These are phyloP conservation scores for Micrastur ruficollis DNA, from an alignment of 2,797 vertebrate genomes.

Conservation along the genomic window DNA sequence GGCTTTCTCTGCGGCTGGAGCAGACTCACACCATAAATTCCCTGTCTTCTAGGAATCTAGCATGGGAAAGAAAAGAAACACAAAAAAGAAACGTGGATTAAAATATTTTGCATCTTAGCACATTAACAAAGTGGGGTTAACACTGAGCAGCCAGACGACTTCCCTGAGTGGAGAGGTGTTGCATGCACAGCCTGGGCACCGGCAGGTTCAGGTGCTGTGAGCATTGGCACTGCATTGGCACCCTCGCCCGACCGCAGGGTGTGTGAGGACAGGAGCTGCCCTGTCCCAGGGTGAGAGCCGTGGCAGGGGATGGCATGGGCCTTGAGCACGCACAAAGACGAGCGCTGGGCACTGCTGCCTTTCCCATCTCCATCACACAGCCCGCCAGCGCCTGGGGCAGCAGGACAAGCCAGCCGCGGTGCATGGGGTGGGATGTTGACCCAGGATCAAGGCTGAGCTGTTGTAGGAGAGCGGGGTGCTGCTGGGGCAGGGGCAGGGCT, in stretches of 20 bases:
- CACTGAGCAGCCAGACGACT: slow-evolving; percentile 27
- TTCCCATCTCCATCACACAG: fast-evolving
- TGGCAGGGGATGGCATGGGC: neutral
- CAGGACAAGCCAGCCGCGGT: neutral
- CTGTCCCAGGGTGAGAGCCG: fast-evolving
- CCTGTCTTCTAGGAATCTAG: slow-evolving; percentile 83
- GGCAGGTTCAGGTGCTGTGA: neutral
- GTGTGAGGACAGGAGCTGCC: neutral
- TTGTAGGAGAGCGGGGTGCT: neutral
- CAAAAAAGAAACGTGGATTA: slow-evolving; percentile 72
- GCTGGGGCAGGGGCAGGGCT: neutral
- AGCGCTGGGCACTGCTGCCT: neutral
- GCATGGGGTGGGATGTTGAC: fast-evolving
- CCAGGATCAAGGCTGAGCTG: neutral
- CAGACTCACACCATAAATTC: slow-evolving; percentile 81
- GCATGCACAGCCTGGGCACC: neutral
- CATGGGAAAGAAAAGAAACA: slow-evolving; percentile 79
- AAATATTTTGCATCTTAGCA: slow-evolving; percentile 78
- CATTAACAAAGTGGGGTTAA: slow-evolving; percentile 66
- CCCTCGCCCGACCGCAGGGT: fast-evolving
- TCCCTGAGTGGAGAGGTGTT: neutral
- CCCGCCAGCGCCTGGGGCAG: neutral
- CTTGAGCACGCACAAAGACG: fast-evolving
- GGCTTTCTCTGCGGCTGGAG: slow-evolving; percentile 64
- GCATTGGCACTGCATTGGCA: fast-evolving